Base-by-base conservation (phyloP, 2,113 vertebrate genomes). In the Nothocercus nigrocapillus region DNA sequence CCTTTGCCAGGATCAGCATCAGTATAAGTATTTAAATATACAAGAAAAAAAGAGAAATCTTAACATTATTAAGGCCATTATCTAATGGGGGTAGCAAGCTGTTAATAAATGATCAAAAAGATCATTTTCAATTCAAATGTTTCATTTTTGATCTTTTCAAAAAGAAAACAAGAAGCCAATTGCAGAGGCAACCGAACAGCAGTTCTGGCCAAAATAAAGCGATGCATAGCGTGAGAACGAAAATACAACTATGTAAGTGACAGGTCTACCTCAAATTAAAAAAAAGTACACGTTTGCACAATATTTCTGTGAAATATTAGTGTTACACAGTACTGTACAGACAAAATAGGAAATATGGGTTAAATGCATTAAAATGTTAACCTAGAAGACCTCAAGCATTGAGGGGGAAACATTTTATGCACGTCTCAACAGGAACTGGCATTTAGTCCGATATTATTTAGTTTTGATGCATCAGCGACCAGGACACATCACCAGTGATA, bases 51-150 rank as follows among this genome's bases (percentile, higher is more conserved):
- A 53, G 10, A 75, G 36, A 81, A 69, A 69, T 22, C 6, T 0
- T 30, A 64, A 81, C 45, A 67, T 22, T 30, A 11, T 56, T 51
- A 22, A 63, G 63, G 32, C 49, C 47, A 34, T 27, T 51, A 69
- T 6, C 13, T 85, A 44, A 40, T 5, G 18, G 54, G 28, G 2
- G 11, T 40, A 63, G 42, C 0, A 0, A 38, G 42, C 15, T 34
- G 49, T 58, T 59, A 59, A 80, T 53, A 81, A 89, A 76, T 7
- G 6, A 28, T 24, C 38, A 76, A 24, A 34, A 40, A 45, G 40
- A 59, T 44, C 14, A 44, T 44, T 44, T 44, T 44, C 44, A 44
- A 44, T 44, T 16, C 44, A 44, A 44, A 44, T 11, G 49, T 49
- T 49, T 49, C 20, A 22, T 58, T 49, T 54, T 79, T 1, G 54